Conservation (phyloP, 23 tunicate species). For the Ascidia mentula region DNA sequence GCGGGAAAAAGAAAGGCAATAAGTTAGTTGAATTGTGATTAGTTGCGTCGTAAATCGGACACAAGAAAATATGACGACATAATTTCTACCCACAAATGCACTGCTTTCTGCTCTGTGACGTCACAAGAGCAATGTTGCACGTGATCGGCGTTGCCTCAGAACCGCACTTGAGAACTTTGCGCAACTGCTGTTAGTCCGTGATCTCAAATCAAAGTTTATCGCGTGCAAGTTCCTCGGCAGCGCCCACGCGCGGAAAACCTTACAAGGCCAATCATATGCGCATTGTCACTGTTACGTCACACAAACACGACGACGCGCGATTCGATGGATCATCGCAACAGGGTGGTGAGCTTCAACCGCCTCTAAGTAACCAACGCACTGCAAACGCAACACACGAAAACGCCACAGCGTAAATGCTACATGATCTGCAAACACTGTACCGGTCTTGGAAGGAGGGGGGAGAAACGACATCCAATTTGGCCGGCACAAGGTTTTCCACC, state of each 20-base stretch:
- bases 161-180: too few relatives aligned
- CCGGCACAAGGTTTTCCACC: too few relatives aligned
- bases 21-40: neutral
- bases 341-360: neutral
- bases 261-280: neutral
- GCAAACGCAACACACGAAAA: neutral
- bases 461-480: neutral
- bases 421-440: neutral
- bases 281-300: conserved; percentile 3
- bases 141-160: too few relatives aligned
- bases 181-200: too few relatives aligned
- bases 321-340: neutral
- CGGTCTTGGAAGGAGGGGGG: neutral
- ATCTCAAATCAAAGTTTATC: too few relatives aligned
- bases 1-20: neutral
- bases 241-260: neutral
- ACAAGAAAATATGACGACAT: neutral
- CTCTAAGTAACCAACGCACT: neutral
- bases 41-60: neutral
- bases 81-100: neutral
- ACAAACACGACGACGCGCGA: neutral
- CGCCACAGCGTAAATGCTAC: too few relatives aligned
- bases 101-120: neutral
- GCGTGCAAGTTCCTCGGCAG: too few relatives aligned
- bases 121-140: conserved; percentile 10